Conservation (phyloP, 2,113 vertebrate genomes). For the Myocastor coypus region DNA sequence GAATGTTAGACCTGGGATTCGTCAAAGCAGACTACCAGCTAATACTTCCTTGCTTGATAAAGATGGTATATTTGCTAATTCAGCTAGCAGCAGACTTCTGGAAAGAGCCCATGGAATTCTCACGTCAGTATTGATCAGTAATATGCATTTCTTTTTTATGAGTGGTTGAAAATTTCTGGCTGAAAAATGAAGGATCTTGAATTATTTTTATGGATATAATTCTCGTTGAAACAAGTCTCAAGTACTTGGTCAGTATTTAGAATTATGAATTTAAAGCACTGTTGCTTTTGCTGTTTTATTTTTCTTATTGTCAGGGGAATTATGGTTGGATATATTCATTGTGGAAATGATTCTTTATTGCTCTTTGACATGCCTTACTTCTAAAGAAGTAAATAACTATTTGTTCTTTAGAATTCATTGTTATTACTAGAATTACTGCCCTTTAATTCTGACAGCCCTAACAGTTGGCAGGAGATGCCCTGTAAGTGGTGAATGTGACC, state of each 20-base stretch:
- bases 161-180: slow-evolving; percentile 6
- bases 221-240: slow-evolving; percentile 40
- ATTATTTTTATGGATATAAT: slow-evolving; percentile 34
- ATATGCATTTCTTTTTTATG: neutral
- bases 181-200: slow-evolving; percentile 47
- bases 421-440: neutral
- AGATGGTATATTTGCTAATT: slow-evolving; percentile 94
- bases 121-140: slow-evolving; percentile 91
- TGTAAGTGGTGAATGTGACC: neutral
- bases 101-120: slow-evolving; percentile 98
- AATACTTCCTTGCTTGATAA: slow-evolving; percentile 90
- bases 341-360: slow-evolving; percentile 36
- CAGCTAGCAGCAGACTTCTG: slow-evolving; percentile 95
- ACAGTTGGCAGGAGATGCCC: neutral
- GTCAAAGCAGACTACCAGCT: slow-evolving; percentile 87
- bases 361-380: neutral
- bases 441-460: slow-evolving; percentile 18
- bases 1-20: slow-evolving; percentile 90
- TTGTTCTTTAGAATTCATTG: slow-evolving; percentile 20
- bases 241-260: neutral
- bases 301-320: slow-evolving; percentile 15
- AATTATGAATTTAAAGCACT: neutral
- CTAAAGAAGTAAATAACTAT: neutral
- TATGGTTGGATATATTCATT: neutral
- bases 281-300: neutral